A percentile compares a stretch with the other conserved stretches of the same genome.
phyloP scores from a whole-genome alignment of 2,888 invertebrate genomes.

The Ophion obscuratus region DNA sequence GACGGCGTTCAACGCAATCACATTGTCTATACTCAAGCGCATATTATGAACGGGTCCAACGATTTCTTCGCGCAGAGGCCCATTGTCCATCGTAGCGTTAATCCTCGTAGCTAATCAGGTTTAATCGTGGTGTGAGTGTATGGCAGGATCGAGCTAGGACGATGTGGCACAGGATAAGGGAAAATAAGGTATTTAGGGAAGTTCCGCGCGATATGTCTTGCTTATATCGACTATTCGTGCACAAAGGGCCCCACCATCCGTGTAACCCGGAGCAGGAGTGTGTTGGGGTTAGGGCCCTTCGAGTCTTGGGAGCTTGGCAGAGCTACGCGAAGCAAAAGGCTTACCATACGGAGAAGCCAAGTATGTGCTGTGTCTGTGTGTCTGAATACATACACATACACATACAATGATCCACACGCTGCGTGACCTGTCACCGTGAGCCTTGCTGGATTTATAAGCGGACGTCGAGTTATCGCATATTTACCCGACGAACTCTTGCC shows the following conservation, averaged over 20 bases:
- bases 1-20: neutral
- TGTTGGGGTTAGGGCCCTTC: conserved; percentile 3
- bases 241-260: neutral
- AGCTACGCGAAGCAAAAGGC: neutral
- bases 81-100: too few relatives aligned
- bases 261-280: neutral
- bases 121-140: too few relatives aligned
- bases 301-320: neutral
- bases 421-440: conserved; percentile 84
- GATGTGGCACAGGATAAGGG: neutral
- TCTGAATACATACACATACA: neutral
- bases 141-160: too few relatives aligned
- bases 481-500: conserved; percentile 75
- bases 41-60: neutral
- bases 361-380: conserved; percentile 8
- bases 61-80: too few relatives aligned
- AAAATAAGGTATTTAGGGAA: conserved; percentile 4
- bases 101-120: neutral
- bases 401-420: conserved; percentile 65
- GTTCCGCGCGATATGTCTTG: neutral
- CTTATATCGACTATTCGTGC: neutral
- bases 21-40: neutral
- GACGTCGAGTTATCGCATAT: conserved; percentile 84
- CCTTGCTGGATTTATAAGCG: conserved; percentile 82
- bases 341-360: neutral